Percentiles rank a stretch among this genome's conserved stretches.
These are phyloP conservation scores for Cryptocephalus moraei DNA, from an alignment of 2,888 invertebrate genomes.

Conservation along the genomic window DNA sequence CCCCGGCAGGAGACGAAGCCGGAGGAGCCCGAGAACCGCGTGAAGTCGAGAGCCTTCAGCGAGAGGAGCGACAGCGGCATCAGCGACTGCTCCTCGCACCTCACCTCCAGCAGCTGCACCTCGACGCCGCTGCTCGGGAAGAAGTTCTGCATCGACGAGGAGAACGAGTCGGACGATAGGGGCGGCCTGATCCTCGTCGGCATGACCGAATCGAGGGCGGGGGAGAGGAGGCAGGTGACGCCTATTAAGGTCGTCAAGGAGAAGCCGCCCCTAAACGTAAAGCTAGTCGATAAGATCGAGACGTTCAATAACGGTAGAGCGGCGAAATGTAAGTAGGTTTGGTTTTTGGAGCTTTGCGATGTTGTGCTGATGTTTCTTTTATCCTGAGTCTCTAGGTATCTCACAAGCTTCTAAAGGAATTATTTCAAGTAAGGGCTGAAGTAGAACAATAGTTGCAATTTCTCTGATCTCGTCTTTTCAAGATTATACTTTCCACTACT, in stretches of 20 bases:
- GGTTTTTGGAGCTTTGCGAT: not conserved
- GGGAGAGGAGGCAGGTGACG: too few species aligned
- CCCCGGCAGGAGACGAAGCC: not conserved
- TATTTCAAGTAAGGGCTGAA: too few species aligned
- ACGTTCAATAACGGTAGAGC: conserved; percentile 17
- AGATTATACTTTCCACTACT: too few species aligned
- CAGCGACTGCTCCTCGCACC: conserved; percentile 42
- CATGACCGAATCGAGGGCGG: not conserved
- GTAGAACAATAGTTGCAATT: too few species aligned
- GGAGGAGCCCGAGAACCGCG: conserved; percentile 10
- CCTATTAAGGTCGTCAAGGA: not conserved
- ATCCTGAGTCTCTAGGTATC: not conserved
- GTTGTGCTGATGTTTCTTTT: conserved; percentile 1
- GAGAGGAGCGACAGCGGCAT: conserved; percentile 48
- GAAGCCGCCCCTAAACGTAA: conserved; percentile 8
- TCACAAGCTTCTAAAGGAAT: too few species aligned
- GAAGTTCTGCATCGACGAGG: conserved; percentile 31
- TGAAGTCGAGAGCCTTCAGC: conserved; percentile 34
- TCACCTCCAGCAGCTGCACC: conserved; percentile 22
- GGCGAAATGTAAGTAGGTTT: conserved; percentile 18
- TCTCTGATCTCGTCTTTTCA: too few species aligned
- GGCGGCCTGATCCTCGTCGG: too few species aligned
- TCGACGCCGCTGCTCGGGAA: conserved; percentile 30
- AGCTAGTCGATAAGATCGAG: conserved; percentile 18
- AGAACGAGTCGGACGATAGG: conserved; percentile 8